A percentile compares a stretch with the other conserved stretches of the same genome.
These are phyloP conservation scores for Ecdyonurus torrentis DNA, from an alignment of 2,888 invertebrate genomes.

Conservation along the genomic window DNA sequence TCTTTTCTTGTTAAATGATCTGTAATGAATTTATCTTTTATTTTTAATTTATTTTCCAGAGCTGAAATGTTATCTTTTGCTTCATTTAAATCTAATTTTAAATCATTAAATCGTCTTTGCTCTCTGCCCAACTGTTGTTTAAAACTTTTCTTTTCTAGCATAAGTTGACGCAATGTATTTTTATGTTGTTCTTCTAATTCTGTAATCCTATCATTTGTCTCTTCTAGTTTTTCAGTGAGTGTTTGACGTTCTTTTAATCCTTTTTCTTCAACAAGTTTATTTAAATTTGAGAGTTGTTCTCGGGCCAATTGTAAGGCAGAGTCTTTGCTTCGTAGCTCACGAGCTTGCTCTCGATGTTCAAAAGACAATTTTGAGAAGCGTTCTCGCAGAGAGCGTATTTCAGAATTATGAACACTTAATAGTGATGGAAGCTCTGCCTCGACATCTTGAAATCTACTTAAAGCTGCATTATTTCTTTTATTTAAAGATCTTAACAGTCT, in stretches of 20 bases:
- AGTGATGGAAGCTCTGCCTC: not conserved
- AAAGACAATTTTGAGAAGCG: not conserved
- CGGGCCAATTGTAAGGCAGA: not conserved
- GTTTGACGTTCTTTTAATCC: not conserved
- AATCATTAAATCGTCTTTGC: not conserved
- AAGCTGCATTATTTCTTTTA: not conserved
- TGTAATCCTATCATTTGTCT: not conserved
- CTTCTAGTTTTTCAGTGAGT: not conserved
- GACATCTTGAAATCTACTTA: not conserved
- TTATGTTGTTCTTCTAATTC: not conserved
- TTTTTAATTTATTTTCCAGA: not conserved
- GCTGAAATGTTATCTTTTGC: not conserved
- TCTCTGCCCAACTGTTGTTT: not conserved
- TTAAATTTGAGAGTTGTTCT: not conserved
- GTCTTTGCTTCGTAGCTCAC: not conserved
- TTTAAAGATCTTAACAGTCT: not conserved
- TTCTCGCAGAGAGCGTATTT: not conserved
- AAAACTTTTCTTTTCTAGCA: not conserved
- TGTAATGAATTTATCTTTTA: not conserved
- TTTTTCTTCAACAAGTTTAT: not conserved
- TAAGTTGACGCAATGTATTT: not conserved
- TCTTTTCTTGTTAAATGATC: not conserved
- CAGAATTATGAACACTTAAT: not conserved
- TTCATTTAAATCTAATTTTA: not conserved
- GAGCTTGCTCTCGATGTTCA: not conserved